Conservation (phyloP, 2,797 vertebrate genomes). For the Tapera naevia region DNA sequence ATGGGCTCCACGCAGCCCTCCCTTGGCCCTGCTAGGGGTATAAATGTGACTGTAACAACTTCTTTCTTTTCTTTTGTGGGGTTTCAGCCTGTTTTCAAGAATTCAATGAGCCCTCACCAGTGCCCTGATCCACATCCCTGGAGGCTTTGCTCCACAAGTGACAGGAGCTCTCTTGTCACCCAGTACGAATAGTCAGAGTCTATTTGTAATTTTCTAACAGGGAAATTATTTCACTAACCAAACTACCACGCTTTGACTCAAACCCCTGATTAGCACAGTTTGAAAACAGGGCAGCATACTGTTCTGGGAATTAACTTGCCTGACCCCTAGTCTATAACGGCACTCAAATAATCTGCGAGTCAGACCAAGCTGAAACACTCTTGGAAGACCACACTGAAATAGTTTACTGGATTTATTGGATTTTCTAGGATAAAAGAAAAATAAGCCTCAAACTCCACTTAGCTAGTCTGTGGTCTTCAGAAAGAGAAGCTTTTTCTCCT, state of each 20-base stretch:
- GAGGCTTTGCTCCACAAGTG: not conserved
- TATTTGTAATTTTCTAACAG: conserved; percentile 44
- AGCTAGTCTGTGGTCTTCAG: conserved; percentile 12
- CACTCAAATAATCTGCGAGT: conserved; percentile 68
- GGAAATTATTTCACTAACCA: conserved; percentile 60
- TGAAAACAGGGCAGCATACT: conserved; percentile 59
- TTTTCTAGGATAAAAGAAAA: conserved; percentile 68
- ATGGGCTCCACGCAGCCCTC: not conserved
- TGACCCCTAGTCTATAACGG: conserved; percentile 51
- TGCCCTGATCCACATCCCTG: not conserved
- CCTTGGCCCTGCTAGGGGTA: not conserved
- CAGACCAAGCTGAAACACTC: conserved; percentile 61
- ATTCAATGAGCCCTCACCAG: not conserved
- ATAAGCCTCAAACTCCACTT: conserved; percentile 56
- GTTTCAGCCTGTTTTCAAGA: not conserved
- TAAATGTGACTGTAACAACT: not conserved
- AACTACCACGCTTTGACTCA: conserved; percentile 41
- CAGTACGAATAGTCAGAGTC: not conserved
- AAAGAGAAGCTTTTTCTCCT: not conserved
- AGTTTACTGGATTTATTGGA: conserved; percentile 70
- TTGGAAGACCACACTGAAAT: conserved; percentile 68
- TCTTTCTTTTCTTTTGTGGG: not conserved
- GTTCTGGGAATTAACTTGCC: conserved; percentile 64
- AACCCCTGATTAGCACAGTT: conserved; percentile 59
- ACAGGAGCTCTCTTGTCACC: not conserved